phyloP scores from a whole-genome alignment of 2,113 vertebrate genomes.

The Hippopotamus amphibius region DNA sequence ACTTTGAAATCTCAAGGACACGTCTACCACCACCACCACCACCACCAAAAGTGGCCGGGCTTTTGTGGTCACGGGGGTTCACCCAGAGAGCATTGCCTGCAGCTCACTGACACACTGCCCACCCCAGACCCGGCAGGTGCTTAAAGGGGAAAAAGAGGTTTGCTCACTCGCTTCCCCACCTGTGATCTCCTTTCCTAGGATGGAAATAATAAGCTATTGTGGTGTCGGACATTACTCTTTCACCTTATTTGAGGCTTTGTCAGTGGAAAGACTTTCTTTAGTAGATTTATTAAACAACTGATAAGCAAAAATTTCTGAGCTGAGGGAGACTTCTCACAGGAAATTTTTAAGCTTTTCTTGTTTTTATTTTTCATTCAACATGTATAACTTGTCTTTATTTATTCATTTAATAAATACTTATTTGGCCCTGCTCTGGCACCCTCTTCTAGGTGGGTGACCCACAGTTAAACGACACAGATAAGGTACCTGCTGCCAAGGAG shows the following conservation, averaged over 20 bases:
- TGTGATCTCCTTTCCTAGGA: not conserved
- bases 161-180: not conserved
- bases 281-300: not conserved
- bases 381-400: not conserved
- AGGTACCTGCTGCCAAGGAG: not conserved
- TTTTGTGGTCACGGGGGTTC: not conserved
- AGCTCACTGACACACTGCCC: not conserved
- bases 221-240: not conserved
- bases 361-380: not conserved
- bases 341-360: not conserved
- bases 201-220: not conserved
- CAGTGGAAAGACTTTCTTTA: not conserved
- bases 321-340: not conserved
- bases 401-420: constrained; percentile 23
- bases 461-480: not conserved
- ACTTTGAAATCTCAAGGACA: not conserved
- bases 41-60: not conserved
- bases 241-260: not conserved
- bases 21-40: not conserved
- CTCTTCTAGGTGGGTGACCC: not conserved
- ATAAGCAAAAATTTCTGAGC: not conserved
- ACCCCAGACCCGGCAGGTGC: not conserved
- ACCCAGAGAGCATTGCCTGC: not conserved
- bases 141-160: not conserved
- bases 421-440: not conserved